A percentile compares a stretch with the other conserved stretches of the same genome.
phyloP scores from a whole-genome alignment of 2,797 vertebrate species.

The Bucorvus abyssinicus region DNA sequence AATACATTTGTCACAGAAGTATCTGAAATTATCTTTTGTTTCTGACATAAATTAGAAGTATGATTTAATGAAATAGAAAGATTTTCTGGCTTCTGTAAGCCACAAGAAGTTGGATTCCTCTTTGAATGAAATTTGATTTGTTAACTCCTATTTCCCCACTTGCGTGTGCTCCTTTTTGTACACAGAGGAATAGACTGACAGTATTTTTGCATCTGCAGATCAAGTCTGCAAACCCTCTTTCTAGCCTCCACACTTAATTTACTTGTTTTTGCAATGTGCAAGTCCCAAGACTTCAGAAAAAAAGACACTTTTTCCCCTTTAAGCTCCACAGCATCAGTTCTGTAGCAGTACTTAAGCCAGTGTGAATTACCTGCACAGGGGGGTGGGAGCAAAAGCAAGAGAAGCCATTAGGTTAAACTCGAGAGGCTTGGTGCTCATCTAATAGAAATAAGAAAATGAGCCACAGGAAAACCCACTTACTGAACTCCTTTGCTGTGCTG shows the following conservation, averaged over 20 bases:
- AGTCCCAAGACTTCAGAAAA: not conserved
- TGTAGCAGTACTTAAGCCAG: not conserved
- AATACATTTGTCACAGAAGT: not conserved
- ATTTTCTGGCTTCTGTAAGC: slow-evolving; percentile 5
- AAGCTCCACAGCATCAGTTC: not conserved
- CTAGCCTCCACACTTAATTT: not conserved
- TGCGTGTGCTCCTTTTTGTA: not conserved
- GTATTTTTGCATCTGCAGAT: not conserved
- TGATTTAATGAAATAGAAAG: slow-evolving; percentile 8
- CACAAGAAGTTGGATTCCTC: slow-evolving; percentile 5
- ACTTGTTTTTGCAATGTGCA: not conserved
- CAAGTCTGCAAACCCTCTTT: not conserved
- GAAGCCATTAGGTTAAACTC: not conserved
- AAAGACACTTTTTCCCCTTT: not conserved
- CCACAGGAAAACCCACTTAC: not conserved
- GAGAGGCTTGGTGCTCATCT: not conserved
- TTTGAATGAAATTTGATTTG: slow-evolving; percentile 19
- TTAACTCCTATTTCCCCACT: not conserved
- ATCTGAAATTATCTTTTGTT: not conserved
- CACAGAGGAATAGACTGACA: not conserved
- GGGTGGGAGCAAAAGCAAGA: not conserved
- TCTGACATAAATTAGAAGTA: not conserved
- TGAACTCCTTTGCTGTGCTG: not conserved
- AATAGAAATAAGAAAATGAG: not conserved
- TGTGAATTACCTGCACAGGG: not conserved